Conservation (phyloP, 1,140 invertebrate species). For the Drepana arcuata region DNA sequence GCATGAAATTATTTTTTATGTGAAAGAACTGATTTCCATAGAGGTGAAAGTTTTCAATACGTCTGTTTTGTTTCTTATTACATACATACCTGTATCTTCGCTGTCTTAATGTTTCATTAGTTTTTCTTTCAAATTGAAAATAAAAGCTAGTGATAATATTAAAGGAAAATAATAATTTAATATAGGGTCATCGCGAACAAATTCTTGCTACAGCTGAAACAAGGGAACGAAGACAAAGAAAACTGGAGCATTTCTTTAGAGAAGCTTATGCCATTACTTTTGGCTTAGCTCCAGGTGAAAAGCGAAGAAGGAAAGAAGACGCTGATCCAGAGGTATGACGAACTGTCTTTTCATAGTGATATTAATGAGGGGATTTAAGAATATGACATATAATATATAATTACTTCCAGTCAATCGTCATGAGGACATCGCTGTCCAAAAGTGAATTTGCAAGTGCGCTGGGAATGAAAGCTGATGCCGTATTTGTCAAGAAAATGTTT, state of each 20-base stretch:
- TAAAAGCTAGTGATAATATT: too few relatives aligned
- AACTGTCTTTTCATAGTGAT: too few relatives aligned
- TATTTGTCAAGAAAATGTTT: constrained; percentile 99
- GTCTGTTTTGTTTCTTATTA: too few relatives aligned
- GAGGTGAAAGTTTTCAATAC: too few relatives aligned
- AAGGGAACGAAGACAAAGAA: constrained; percentile 92
- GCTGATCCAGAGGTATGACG: constrained; percentile 85
- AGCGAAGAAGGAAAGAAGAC: constrained; percentile 78
- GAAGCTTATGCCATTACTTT: constrained; percentile 97
- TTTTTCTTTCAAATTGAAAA: constrained; percentile 1
- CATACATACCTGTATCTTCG: too few relatives aligned
- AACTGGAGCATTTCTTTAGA: constrained; percentile 98
- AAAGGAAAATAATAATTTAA: too few relatives aligned
- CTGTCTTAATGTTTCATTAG: too few relatives aligned
- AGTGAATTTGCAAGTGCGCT: constrained; percentile 97
- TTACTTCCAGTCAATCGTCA: constrained; percentile 80
- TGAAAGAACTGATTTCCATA: too few relatives aligned
- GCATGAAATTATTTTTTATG: too few relatives aligned
- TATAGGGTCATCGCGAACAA: constrained; percentile 82
- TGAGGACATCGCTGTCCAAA: constrained; percentile 94
- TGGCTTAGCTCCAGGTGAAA: constrained; percentile 84
- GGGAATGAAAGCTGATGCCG: constrained; percentile 95
- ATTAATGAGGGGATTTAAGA: too few relatives aligned
- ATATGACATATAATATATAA: neutral
- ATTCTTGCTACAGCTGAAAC: constrained; percentile 96